These are phyloP conservation scores for Sparidentex hasta DNA, from an alignment of 2,797 vertebrate genomes.

Conservation along the genomic window DNA sequence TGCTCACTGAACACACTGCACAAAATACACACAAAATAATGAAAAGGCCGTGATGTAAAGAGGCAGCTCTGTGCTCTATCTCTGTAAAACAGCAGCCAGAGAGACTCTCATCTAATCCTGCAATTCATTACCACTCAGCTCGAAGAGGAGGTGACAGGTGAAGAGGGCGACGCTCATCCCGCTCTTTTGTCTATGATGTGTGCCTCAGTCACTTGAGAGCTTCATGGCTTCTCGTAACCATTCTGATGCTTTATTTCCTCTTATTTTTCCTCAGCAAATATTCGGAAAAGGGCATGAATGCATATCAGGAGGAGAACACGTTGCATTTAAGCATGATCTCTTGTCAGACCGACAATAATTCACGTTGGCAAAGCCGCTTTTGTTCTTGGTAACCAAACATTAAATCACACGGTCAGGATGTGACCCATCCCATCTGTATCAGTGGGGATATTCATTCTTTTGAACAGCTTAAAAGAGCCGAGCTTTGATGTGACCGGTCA, in stretches of 20 bases:
- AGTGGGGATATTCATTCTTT: slow-evolving; percentile 35
- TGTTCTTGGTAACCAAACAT: slow-evolving; percentile 38
- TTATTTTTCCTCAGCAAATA: not conserved
- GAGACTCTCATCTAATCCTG: slow-evolving; percentile 52
- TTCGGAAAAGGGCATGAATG: not conserved
- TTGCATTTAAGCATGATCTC: not conserved
- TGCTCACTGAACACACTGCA: not conserved
- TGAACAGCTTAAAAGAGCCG: slow-evolving; percentile 50
- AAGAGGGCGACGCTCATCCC: slow-evolving; percentile 19
- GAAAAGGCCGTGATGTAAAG: slow-evolving; percentile 40
- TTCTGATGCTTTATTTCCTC: no score
- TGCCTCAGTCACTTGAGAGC: not conserved
- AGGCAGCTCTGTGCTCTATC: slow-evolving; percentile 54
- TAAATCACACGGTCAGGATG: slow-evolving; percentile 25
- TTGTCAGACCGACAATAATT: slow-evolving; percentile 9
- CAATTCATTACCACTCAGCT: slow-evolving; percentile 51
- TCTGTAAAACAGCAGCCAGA: slow-evolving; percentile 57
- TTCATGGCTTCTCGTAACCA: no score
- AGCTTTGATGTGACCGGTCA: slow-evolving; percentile 57
- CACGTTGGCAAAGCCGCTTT: slow-evolving; percentile 20
- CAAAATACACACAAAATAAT: slow-evolving; percentile 29
- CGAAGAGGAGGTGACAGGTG: slow-evolving; percentile 46
- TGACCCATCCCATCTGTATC: slow-evolving; percentile 25
- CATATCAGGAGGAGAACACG: not conserved
- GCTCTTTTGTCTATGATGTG: not conserved